phyloP scores from a whole-genome alignment of 2,113 vertebrate species.

The Paradisaea rubra region DNA sequence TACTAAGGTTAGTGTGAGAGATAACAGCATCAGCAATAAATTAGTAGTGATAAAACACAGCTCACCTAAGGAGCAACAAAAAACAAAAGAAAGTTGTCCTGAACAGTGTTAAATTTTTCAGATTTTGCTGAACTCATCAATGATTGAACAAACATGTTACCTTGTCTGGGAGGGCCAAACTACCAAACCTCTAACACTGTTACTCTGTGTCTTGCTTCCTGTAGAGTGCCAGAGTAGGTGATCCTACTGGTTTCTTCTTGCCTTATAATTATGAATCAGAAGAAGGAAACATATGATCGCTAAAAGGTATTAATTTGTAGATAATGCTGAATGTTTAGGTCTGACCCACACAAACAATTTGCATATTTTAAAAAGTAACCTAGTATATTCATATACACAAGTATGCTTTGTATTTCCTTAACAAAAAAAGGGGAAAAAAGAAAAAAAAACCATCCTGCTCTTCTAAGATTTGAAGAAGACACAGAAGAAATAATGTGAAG shows the following conservation, averaged over 20 bases:
- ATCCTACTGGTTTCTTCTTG: conserved; percentile 19
- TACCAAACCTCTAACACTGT: neutral
- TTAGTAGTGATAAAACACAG: neutral
- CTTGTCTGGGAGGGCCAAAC: neutral
- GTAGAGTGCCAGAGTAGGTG: neutral
- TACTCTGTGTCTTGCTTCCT: neutral
- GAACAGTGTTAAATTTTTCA: neutral
- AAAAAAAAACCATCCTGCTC: neutral
- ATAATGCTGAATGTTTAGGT: conserved; percentile 19
- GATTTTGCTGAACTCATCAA: neutral
- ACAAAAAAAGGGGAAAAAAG: rapidly evolving
- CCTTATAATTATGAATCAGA: conserved; percentile 53
- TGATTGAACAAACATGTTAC: neutral
- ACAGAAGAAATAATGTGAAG: neutral
- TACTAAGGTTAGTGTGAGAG: neutral
- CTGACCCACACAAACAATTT: conserved; percentile 8
- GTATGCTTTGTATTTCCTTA: neutral
- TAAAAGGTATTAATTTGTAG: conserved; percentile 43
- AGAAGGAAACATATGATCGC: conserved; percentile 11
- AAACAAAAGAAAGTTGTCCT: neutral
- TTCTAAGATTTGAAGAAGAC: neutral
- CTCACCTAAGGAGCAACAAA: neutral
- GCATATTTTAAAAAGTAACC: neutral
- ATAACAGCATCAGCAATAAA: neutral
- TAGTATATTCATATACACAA: neutral